Percentiles rank a stretch among this genome's conserved stretches.
Conservation (phyloP, 1,140 invertebrate genomes). For the Manduca sexta region DNA sequence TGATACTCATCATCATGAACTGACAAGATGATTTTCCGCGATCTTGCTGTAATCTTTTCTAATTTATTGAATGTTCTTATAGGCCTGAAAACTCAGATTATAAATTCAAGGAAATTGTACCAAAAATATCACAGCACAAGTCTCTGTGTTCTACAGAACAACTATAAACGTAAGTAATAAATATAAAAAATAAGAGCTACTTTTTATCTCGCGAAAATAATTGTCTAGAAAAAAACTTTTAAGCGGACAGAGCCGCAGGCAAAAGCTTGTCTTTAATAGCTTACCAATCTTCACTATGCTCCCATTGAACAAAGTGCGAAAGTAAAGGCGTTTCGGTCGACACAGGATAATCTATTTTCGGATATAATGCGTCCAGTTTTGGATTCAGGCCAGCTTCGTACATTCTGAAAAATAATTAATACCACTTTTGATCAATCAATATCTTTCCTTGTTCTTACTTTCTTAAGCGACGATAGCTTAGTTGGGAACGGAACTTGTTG, state of each 20-base stretch:
- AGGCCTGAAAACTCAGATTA: too few species aligned
- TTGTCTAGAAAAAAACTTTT: too few species aligned
- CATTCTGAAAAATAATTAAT: slow-evolving; percentile 30
- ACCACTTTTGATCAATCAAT: too few species aligned
- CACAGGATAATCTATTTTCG: slow-evolving; percentile 81
- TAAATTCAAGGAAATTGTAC: too few species aligned
- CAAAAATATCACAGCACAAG: not conserved
- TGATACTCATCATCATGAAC: slow-evolving; percentile 31
- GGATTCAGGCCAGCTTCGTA: slow-evolving; percentile 50
- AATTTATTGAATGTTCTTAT: not conserved
- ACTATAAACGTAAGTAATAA: too few species aligned
- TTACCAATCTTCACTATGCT: slow-evolving; percentile 85
- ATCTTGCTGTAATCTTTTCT: not conserved
- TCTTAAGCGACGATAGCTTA: too few species aligned
- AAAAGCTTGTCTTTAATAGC: too few species aligned
- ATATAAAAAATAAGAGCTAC: too few species aligned
- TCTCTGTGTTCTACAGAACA: not conserved
- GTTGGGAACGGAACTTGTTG: too few species aligned
- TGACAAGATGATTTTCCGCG: slow-evolving; percentile 15
- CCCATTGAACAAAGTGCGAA: slow-evolving; percentile 86
- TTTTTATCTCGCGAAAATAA: too few species aligned
- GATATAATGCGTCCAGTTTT: slow-evolving; percentile 69
- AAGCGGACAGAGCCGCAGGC: too few species aligned
- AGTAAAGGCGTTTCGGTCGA: slow-evolving; percentile 82
- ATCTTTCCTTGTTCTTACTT: too few species aligned